These are phyloP conservation scores for Drosophila cognata DNA, from an alignment of 2,888 invertebrate species.

Conservation along the genomic window DNA sequence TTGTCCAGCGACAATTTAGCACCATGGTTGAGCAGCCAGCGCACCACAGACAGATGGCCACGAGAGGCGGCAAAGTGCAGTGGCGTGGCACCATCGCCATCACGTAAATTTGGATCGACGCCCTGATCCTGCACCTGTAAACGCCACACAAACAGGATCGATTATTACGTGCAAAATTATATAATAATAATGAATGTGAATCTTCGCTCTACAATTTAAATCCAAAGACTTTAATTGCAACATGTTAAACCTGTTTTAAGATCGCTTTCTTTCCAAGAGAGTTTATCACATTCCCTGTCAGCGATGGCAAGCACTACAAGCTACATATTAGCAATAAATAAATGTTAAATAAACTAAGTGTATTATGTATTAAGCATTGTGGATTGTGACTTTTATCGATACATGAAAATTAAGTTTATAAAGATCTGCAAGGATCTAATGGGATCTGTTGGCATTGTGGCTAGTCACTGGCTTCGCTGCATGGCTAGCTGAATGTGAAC, in stretches of 20 bases:
- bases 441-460: constrained; percentile 33
- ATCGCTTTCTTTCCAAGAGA: not conserved
- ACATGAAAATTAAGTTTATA: not conserved
- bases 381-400: not conserved
- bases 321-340: not conserved
- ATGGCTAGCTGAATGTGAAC: constrained; percentile 1
- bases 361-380: not conserved
- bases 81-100: constrained; percentile 95
- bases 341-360: not conserved
- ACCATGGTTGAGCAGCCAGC: constrained; percentile 94
- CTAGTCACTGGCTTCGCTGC: not conserved
- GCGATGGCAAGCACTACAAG: not conserved
- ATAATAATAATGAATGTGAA: not conserved
- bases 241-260: not conserved
- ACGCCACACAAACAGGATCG: not conserved
- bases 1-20: constrained; percentile 93
- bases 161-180: not conserved
- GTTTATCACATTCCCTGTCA: not conserved
- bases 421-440: constrained; percentile 45
- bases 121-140: constrained; percentile 91
- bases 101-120: constrained; percentile 93
- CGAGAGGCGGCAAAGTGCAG: constrained; percentile 95
- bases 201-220: not conserved
- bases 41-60: constrained; percentile 91
- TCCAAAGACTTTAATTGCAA: not conserved